A percentile compares a stretch with the other conserved stretches of the same genome.
Conservation (phyloP, 2,113 vertebrate species). For the Rhynchopsitta pachyrhyncha region DNA sequence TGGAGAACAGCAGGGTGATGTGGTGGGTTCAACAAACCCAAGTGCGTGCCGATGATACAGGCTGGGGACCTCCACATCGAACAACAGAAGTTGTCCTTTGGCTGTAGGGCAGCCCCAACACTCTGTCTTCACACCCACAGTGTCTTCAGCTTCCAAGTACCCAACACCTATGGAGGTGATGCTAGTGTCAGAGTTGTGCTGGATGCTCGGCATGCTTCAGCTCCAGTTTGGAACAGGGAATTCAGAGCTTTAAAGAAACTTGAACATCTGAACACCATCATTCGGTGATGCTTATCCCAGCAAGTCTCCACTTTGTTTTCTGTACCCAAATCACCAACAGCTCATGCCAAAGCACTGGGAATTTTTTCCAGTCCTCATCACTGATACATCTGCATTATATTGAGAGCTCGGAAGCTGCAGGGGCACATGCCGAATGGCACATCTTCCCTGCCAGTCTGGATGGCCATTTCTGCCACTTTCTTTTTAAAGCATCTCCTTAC, state of each 20-base stretch:
- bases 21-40: neutral
- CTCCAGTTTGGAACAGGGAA: neutral
- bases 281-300: neutral
- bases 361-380: neutral
- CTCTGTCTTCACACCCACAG: neutral
- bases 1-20: neutral
- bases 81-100: neutral
- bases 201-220: neutral
- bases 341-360: neutral
- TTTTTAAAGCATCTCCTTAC: neutral
- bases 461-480: neutral
- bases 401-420: neutral
- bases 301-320: neutral
- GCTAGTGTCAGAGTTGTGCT: neutral
- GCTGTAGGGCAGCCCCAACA: neutral
- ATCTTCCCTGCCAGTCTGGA: neutral
- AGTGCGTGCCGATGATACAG: neutral
- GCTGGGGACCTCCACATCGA: neutral
- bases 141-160: neutral
- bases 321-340: neutral
- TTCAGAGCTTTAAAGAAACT: neutral
- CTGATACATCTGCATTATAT: neutral
- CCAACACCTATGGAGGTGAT: neutral
- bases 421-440: accelerated
- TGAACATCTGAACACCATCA: neutral